phyloP scores from a whole-genome alignment of 2,888 invertebrate genomes.

The Brassicogethes aeneus region DNA sequence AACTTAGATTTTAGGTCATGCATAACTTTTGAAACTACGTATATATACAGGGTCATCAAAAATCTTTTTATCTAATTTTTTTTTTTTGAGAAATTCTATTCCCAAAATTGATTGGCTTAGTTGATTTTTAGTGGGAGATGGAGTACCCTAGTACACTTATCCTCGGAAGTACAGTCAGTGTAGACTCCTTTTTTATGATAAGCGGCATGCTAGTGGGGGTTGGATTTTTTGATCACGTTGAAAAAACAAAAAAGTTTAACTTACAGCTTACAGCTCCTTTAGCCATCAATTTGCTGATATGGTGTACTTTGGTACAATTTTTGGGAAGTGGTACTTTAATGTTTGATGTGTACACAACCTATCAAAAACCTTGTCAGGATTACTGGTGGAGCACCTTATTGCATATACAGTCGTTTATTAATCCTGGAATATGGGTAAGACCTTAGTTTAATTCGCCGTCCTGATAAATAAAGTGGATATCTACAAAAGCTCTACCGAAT shows the following conservation, averaged over 20 bases:
- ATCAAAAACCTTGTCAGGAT: conserved; percentile 26
- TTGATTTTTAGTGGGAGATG: conserved; percentile 35
- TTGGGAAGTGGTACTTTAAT: conserved; percentile 42
- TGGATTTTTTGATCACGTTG: conserved; percentile 31
- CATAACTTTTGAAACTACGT: too few relatives aligned
- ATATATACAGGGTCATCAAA: too few relatives aligned
- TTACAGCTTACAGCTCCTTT: conserved; percentile 40
- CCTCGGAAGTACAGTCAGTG: conserved; percentile 45
- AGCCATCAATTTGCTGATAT: conserved; percentile 38
- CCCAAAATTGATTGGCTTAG: conserved; percentile 2
- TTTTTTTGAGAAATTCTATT: not conserved
- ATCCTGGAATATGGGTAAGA: conserved; percentile 24
- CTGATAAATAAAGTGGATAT: too few relatives aligned
- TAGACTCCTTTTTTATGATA: conserved; percentile 54
- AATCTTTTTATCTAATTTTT: not conserved
- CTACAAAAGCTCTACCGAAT: too few relatives aligned
- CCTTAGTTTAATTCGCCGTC: conserved; percentile 7
- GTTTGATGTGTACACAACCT: conserved; percentile 19
- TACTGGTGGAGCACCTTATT: conserved; percentile 39
- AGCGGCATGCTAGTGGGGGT: conserved; percentile 50
- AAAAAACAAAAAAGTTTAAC: conserved; percentile 31
- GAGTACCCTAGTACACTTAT: conserved; percentile 19
- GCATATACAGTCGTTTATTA: conserved; percentile 35
- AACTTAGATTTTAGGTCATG: too few relatives aligned
- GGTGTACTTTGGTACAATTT: conserved; percentile 38